phyloP scores from a whole-genome alignment of 2,113 vertebrate genomes.

The Dissostichus mawsoni region DNA sequence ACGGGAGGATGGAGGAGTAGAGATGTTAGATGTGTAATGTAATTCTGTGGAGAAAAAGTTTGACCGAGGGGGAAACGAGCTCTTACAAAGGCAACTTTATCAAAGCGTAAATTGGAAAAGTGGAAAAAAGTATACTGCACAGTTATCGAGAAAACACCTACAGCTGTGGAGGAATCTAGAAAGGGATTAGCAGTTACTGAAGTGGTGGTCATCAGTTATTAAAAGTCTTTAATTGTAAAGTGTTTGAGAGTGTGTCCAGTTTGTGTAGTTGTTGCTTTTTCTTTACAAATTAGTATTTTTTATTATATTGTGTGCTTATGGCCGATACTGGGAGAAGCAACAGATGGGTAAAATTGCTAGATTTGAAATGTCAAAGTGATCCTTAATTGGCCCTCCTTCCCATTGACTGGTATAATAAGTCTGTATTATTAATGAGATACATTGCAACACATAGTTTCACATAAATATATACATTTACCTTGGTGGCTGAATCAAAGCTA shows the following conservation, averaged over 20 bases:
- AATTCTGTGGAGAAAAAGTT: conserved; percentile 64
- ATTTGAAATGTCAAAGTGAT: too few relatives aligned
- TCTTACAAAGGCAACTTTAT: conserved; percentile 64
- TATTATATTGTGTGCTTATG: too few relatives aligned
- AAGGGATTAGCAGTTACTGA: conserved; percentile 41
- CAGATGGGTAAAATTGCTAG: too few relatives aligned
- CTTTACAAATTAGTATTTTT: too few relatives aligned
- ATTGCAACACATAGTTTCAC: too few relatives aligned
- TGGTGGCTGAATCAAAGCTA: too few relatives aligned
- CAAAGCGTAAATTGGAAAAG: conserved; percentile 58
- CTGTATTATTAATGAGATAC: too few relatives aligned
- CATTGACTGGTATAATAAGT: too few relatives aligned
- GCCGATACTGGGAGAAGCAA: too few relatives aligned
- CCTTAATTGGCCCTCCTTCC: too few relatives aligned
- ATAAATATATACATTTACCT: too few relatives aligned
- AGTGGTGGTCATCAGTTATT: conserved; percentile 1
- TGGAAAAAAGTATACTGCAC: conserved; percentile 30
- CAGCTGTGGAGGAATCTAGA: conserved; percentile 43
- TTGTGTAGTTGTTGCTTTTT: background rate
- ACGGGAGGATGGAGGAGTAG: conserved; percentile 42
- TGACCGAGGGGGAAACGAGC: conserved; percentile 58
- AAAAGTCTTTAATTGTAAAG: conserved; percentile 4
- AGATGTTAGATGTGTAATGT: conserved; percentile 67
- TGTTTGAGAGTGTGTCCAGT: background rate
- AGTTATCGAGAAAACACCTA: conserved; percentile 30